phyloP scores from a whole-genome alignment of 2,888 invertebrate species.

The Melinopterus prodromus region DNA sequence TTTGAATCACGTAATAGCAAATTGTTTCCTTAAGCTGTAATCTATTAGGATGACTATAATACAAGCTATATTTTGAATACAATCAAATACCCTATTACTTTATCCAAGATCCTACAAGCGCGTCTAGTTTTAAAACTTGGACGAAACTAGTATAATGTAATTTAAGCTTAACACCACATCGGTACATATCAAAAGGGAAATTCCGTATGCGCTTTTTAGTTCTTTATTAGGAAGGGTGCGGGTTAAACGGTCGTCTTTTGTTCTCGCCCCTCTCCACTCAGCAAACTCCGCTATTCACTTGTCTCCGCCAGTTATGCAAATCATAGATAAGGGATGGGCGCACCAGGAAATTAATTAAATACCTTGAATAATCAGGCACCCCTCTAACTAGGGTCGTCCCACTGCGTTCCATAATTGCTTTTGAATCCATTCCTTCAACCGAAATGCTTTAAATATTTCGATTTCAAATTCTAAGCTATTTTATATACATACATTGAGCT shows the following conservation, averaged over 20 bases:
- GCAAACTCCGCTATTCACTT: neutral
- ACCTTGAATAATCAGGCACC: conserved; percentile 4
- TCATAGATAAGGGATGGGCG: neutral
- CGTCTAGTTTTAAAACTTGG: too few relatives aligned
- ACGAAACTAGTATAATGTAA: too few relatives aligned
- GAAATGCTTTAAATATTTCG: neutral
- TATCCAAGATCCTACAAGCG: too few relatives aligned
- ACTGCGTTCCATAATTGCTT: neutral
- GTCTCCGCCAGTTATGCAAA: neutral
- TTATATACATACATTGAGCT: neutral
- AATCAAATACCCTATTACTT: too few relatives aligned
- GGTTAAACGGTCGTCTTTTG: neutral
- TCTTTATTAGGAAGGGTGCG: neutral
- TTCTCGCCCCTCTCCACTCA: neutral
- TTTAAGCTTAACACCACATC: neutral
- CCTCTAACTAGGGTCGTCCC: neutral
- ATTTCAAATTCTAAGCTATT: neutral
- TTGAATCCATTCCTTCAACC: neutral
- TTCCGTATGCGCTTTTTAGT: neutral
- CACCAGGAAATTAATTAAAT: conserved; percentile 4
- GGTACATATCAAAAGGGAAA: neutral
- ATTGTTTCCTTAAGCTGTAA: too few relatives aligned
- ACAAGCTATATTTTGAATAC: too few relatives aligned
- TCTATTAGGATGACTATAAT: too few relatives aligned
- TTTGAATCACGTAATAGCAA: too few relatives aligned